phyloP scores from a whole-genome alignment of 2,888 invertebrate genomes.

The Chirona hameri region DNA sequence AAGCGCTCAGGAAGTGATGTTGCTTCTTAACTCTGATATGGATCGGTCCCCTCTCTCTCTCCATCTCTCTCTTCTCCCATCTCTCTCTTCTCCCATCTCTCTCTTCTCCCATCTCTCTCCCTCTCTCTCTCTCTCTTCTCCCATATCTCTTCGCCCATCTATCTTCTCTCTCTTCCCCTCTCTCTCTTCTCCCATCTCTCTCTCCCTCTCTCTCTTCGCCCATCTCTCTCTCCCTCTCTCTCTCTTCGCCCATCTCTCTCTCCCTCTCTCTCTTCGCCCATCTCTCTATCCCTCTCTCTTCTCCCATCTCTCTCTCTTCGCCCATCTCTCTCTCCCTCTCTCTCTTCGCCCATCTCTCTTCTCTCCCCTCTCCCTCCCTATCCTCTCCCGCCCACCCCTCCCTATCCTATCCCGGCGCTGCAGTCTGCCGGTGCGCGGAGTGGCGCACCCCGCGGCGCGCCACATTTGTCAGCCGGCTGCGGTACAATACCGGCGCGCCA shows the following conservation, averaged over 20 bases:
- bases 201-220: not conserved
- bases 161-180: not conserved
- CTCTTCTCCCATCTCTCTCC: too few species aligned
- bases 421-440: not conserved
- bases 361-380: not conserved
- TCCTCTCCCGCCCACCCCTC: not conserved
- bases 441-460: not conserved
- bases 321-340: not conserved
- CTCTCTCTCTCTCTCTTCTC: not conserved
- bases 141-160: not conserved
- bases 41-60: not conserved
- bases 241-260: not conserved
- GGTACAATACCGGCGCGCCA: conserved; percentile 7
- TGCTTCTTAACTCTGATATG: not conserved
- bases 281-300: not conserved
- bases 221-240: not conserved
- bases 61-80: not conserved
- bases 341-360: not conserved
- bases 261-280: not conserved
- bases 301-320: not conserved
- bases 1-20: not conserved
- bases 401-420: not conserved
- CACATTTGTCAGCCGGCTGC: not conserved
- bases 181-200: not conserved
- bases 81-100: not conserved